Percentiles rank a stretch among this genome's conserved stretches.
phyloP scores from a whole-genome alignment of 2,113 vertebrate species.

The Nyctibius bracteatus region DNA sequence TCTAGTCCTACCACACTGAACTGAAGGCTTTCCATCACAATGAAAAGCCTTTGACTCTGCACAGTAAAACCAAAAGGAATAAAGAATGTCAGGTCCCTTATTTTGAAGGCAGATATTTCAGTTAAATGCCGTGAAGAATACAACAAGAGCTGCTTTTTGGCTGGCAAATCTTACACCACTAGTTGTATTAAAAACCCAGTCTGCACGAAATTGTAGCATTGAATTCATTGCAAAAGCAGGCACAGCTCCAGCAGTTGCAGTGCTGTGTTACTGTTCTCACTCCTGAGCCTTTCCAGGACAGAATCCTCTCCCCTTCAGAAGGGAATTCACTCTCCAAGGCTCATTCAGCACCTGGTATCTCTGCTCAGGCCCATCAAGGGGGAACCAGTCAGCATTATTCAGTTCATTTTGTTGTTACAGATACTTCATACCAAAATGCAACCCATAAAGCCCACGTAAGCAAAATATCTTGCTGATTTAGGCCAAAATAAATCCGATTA shows the following conservation, averaged over 20 bases:
- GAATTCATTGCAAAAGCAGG: background rate
- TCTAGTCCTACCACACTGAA: background rate
- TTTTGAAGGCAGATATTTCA: background rate
- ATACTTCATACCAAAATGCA: background rate
- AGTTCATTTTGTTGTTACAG: background rate
- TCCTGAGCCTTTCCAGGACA: background rate
- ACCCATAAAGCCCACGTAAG: background rate
- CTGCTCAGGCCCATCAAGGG: background rate
- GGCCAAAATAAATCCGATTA: background rate
- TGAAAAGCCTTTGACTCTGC: background rate
- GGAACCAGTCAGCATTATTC: accelerated
- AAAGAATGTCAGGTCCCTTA: background rate
- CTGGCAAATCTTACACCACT: background rate
- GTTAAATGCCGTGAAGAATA: background rate
- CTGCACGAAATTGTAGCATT: background rate
- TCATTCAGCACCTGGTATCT: background rate
- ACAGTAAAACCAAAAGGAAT: background rate
- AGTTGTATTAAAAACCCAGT: background rate
- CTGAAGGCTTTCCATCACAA: accelerated
- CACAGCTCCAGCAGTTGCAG: background rate
- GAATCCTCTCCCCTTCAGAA: background rate
- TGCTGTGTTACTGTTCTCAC: background rate
- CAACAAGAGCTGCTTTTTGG: background rate
- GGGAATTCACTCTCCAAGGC: background rate
- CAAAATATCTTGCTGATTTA: background rate